Conservation (phyloP, 2,888 invertebrate genomes). For the Drosophila borborema region DNA sequence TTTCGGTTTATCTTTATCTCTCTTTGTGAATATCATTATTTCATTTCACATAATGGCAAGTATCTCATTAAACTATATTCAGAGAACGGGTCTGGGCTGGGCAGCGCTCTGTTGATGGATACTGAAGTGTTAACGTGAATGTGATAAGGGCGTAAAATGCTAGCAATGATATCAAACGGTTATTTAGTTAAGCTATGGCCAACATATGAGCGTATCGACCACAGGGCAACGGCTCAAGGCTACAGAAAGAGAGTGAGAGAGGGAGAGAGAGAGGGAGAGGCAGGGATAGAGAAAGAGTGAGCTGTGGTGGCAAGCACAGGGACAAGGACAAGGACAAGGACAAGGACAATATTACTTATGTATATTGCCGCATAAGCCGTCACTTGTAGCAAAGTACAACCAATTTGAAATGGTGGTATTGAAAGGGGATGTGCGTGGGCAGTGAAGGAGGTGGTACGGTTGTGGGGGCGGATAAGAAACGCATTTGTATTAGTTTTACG, state of each 20-base stretch:
- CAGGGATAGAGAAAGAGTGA: neutral
- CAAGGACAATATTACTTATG: conserved; percentile 77
- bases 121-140: conserved; percentile 69
- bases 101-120: conserved; percentile 39
- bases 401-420: conserved; percentile 65
- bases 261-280: conserved; percentile 1
- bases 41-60: conserved; percentile 36
- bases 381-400: conserved; percentile 78
- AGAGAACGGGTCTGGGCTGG: neutral
- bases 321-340: conserved; percentile 28
- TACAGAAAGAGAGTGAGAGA: neutral
- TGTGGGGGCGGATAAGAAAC: conserved; percentile 70
- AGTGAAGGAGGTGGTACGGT: neutral
- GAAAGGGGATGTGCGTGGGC: neutral
- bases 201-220: conserved; percentile 43
- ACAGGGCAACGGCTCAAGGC: conserved; percentile 30
- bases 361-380: conserved; percentile 78
- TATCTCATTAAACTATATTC: conserved; percentile 47
- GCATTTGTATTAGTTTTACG: conserved; percentile 80
- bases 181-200: conserved; percentile 75
- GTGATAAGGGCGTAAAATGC: conserved; percentile 71
- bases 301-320: conserved; percentile 3
- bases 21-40: conserved; percentile 19
- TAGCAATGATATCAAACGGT: conserved; percentile 76
- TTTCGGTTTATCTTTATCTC: conserved; percentile 18